phyloP scores from a whole-genome alignment of 2,797 vertebrate genomes.

The Leptatherina wallacei region DNA sequence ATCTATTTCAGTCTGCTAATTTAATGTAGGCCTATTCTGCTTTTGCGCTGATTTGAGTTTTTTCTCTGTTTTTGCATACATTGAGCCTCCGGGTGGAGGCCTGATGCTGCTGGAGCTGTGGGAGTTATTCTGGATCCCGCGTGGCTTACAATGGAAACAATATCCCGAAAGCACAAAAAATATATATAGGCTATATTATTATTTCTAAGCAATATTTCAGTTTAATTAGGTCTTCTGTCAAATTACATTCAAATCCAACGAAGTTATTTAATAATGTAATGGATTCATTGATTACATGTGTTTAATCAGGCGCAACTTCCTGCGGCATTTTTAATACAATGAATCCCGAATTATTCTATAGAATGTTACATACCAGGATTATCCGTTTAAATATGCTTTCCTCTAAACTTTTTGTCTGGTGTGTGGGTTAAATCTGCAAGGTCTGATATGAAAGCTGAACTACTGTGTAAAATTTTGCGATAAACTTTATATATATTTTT shows the following conservation, averaged over 20 bases:
- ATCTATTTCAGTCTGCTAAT: neutral
- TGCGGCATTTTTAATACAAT: neutral
- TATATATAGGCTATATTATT: conserved; percentile 2
- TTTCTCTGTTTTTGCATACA: conserved; percentile 11
- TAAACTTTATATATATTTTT: neutral
- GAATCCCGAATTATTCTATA: neutral
- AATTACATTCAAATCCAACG: neutral
- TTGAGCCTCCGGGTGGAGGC: conserved; percentile 43
- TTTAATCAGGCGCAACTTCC: neutral
- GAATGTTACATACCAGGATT: no score
- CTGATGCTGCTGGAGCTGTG: conserved; percentile 19
- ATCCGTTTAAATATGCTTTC: neutral
- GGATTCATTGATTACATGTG: neutral
- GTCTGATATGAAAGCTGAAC: neutral
- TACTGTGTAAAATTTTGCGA: neutral
- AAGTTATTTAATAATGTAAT: neutral
- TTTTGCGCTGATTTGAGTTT: neutral
- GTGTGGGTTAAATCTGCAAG: neutral
- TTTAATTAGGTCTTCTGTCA: conserved; percentile 2
- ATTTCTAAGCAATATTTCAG: neutral
- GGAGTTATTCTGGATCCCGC: conserved; percentile 37
- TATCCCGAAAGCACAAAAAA: conserved; percentile 34
- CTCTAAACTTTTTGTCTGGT: neutral
- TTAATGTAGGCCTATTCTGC: conserved; percentile 1
- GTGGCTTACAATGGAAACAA: conserved; percentile 12